Base-by-base conservation (phyloP, 1,140 invertebrate species). In the Metaphire vulgaris region DNA sequence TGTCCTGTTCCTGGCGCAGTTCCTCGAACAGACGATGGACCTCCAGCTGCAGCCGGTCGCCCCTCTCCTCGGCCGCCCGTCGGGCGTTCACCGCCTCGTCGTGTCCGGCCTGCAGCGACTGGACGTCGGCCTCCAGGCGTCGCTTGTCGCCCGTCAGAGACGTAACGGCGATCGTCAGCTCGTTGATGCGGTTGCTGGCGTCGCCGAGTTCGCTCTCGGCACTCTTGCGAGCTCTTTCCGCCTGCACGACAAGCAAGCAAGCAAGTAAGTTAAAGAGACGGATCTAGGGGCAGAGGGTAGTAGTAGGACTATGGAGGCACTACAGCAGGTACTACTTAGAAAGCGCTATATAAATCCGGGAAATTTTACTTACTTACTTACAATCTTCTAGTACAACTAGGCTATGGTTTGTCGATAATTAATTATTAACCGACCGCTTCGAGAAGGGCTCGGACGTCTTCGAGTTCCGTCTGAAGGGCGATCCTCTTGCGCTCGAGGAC, bases 81-180 rank as follows among this genome's bases (percentile, higher is more conserved):
- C 82, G 81, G 78, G 79, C 80, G 88, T 96, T 96, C 81, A 97
- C 88, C 80, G 97, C 91, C 87, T 98, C 96, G 85, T 97, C 96
- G 81, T 98, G 90, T 86, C 99, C 97, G 83, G 94, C 92, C 89
- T 91, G 83, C 81, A 86, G 82, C 75, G 82, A 81, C 33, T 76
- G 76, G 64, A 85, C 80, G 78, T 86, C 85, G 29, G 80, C 81
- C 76, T 86, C 85, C 82, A 86, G 77, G n/a, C 84, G 81, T 69
- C 84, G 81, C 81, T 86, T 86, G 79, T 86, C 85, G 81, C 84
- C 85, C 72, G 81, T 83, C 56, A 85, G 78, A 67, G 81, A 76
- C 31, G 82, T 84, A 26, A 86, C 78, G 29, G 81, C 80, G 73
- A 85, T 79, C 68, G 80, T 82, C 31, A 84, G 66, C 77, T 86